phyloP scores from a whole-genome alignment of 2,113 vertebrate species.

The Peucedramus taeniatus region DNA sequence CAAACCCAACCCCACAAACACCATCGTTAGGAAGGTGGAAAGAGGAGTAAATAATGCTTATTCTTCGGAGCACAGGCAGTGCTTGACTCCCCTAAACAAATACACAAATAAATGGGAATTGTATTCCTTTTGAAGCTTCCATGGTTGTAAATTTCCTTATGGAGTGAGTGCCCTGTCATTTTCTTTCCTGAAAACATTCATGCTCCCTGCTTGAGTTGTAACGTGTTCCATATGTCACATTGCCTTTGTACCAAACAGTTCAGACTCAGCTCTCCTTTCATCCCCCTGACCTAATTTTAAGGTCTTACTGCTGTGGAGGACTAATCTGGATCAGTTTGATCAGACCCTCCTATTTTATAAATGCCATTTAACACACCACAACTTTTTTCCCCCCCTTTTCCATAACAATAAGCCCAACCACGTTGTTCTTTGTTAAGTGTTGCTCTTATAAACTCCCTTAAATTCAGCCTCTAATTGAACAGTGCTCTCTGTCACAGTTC shows the following conservation, averaged over 20 bases:
- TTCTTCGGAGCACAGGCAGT: background rate
- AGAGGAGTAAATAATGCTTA: background rate
- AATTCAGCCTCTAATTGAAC: constrained; percentile 41
- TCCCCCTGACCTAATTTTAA: constrained; percentile 4
- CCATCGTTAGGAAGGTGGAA: background rate
- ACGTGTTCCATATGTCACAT: constrained; percentile 71
- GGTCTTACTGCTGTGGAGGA: background rate
- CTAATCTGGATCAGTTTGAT: constrained; percentile 15
- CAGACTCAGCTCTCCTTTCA: constrained; percentile 17
- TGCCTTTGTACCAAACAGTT: background rate
- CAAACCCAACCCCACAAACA: background rate
- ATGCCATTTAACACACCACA: constrained; percentile 20
- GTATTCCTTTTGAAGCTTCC: constrained; percentile 57
- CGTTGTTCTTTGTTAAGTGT: background rate
- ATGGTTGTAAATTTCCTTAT: constrained; percentile 61
- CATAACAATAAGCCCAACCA: background rate
- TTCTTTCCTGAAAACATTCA: constrained; percentile 37
- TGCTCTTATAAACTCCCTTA: constrained; percentile 28
- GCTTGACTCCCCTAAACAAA: background rate
- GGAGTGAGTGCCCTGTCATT: constrained; percentile 23
- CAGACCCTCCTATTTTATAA: background rate
- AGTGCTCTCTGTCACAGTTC: background rate
- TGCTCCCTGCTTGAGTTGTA: constrained; percentile 59
- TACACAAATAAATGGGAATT: background rate
- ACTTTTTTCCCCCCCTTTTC: background rate